Evolutionary conservation across 1,140 invertebrate species (phyloP), one percentile per base, ranked within the genome.

Genomic region (Cydia amplana): DNA sequence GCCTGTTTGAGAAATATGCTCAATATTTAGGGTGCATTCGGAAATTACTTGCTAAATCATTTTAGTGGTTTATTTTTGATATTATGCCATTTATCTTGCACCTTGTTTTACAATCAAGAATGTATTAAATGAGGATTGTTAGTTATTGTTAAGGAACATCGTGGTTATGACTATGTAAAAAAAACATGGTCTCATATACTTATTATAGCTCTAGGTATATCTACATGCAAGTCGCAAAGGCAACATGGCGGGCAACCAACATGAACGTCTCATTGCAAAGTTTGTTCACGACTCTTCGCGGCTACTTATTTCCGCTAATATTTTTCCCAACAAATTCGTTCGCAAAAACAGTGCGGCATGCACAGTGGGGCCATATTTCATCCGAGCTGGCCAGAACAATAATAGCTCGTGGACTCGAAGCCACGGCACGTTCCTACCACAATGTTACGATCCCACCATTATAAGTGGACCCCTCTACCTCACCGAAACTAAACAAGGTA

Each of bases 301-400:
- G 88, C 84, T 86, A 88, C 86, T 89, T 90, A 86, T 90, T 91
- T 85, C 82, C 83, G 78, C 82, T 82, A 85, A 87, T 91, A 92
- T 92, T 91, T 92, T 91, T 88, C 83, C 83, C 84, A 83, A 83
- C 85, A 84, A 88, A 88, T 87, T 89, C 87, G 87, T 87, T 90
- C 87, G 85, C 85, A 86, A 89, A 87, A 92, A 90, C 88, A 90
- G 85, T 82, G 83, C 85, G 83, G 87, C 87, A 85, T 85, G 81
- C 87, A 87, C 87, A 89, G 86, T 91, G 86, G 88, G 84, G 89
- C 89, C 91, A 92, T 92, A 92, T 92, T 92, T 92, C 91, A 92
- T 92, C 85, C 87, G 87, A 87, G 87, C 89, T 90, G 89, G 88
- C 89, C 89, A 87, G 88, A 88, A 92, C 91, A 92, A 92, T 92